phyloP scores from a whole-genome alignment of 2,888 invertebrate species.

The Nemoura dubitans region DNA sequence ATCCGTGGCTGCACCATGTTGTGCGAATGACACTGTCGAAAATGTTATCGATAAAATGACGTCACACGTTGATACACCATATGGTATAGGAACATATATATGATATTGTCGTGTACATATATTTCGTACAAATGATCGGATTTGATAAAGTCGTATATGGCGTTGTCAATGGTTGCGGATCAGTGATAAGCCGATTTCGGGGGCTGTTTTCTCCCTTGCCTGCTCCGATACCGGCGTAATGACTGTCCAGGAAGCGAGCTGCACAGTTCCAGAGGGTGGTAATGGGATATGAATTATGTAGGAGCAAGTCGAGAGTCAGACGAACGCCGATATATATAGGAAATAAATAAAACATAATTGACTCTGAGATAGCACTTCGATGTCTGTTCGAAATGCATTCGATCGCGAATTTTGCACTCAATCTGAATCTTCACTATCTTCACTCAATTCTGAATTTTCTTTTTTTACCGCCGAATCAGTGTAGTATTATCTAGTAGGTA shows the following conservation, averaged over 20 bases:
- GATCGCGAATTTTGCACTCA: neutral
- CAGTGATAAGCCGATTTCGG: neutral
- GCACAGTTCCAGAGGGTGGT: neutral
- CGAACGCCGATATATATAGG: neutral
- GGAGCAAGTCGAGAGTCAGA: neutral
- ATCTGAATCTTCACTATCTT: neutral
- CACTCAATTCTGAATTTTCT: neutral
- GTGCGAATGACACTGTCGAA: neutral
- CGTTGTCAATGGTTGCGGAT: neutral
- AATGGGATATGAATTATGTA: neutral
- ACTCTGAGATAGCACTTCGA: neutral
- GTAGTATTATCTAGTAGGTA: too few species aligned
- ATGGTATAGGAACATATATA: conserved; percentile 10
- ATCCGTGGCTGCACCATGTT: too few species aligned
- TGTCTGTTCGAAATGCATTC: neutral
- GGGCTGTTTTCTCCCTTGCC: neutral
- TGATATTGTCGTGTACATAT: neutral
- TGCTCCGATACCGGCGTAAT: too few species aligned
- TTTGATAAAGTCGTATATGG: neutral
- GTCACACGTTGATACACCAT: neutral
- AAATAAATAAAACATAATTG: conserved; percentile 12
- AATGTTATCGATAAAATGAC: neutral
- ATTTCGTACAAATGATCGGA: neutral
- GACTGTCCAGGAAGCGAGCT: too few species aligned
- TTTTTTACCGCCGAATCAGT: neutral